Conservation (phyloP, 2,797 vertebrate species). For the Prunella strophiata region DNA sequence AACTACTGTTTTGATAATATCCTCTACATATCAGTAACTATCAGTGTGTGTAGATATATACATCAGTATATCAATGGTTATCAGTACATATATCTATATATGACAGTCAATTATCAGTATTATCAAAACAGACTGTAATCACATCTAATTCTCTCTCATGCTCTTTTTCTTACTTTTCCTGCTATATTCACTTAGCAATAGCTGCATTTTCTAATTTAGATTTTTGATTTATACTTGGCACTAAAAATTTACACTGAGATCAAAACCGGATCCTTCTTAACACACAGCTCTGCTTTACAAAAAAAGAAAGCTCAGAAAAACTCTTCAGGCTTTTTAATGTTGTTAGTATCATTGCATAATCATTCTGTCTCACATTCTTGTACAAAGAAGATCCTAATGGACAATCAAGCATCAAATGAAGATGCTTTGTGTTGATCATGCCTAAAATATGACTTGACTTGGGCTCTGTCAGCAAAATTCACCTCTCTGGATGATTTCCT, state of each 20-base stretch:
- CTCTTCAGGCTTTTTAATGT: background rate
- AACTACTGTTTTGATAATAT: background rate
- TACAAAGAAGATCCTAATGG: background rate
- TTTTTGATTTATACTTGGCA: background rate
- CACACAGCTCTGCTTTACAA: background rate
- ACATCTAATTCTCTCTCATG: background rate
- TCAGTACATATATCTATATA: background rate
- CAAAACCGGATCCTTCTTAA: background rate
- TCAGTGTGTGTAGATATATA: no score
- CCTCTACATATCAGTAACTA: background rate
- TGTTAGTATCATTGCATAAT: background rate
- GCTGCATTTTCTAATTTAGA: background rate
- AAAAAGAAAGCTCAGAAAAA: background rate
- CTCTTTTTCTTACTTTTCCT: background rate
- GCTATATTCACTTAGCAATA: background rate
- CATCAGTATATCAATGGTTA: background rate
- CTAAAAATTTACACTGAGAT: background rate
- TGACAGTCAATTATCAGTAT: background rate
- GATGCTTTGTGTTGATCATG: background rate
- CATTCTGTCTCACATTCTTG: background rate
- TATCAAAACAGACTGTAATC: background rate
- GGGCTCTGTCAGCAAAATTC: slow-evolving; percentile 34
- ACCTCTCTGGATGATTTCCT: background rate
- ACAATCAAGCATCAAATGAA: background rate
- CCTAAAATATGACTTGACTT: slow-evolving; percentile 23